Evolutionary conservation across 2,888 invertebrate genomes (phyloP), one percentile per base, ranked within the genome.

Genomic region (Hypena proboscidalis): DNA sequence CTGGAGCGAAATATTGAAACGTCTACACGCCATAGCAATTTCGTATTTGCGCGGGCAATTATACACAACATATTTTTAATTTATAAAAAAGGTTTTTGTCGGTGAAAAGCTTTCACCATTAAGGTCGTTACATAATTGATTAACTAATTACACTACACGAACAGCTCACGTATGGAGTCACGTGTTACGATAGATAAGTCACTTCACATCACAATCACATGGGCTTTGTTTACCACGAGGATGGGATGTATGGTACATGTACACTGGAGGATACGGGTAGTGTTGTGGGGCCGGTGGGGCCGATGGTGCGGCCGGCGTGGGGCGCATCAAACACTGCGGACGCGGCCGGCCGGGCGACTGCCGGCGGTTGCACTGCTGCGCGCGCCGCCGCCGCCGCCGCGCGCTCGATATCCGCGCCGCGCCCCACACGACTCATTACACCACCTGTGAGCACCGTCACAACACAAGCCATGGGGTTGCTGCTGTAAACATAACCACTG

Each of bases 391-490:
- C 77, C 69, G 70, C 75, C 72, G 69, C 66, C 70, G 60, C 65
- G 58, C 75, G 81, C 79, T 81, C 80, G 72, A 76, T 80, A 77
- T 56, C 70, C 65, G 67, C 76, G 73, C 74, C 87, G 84, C 89
- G 84, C 88, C 87, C 86, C 81, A 77, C 74, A 71, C 63, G 63
- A 63, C 73, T 78, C 74, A 72, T 69, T 80, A 81, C 81, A 80
- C 86, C 89, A 90, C 90, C 89, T 90, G 89, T 89, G 80, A 80
- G 84, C 83, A 80, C 82, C 76, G 84, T 83, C 89, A 86, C 78
- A 86, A 89, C 88, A 87, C 78, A 74, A 78, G 74, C 71, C 76
- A 80, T 79, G 76, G 79, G 76, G 77, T 73, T 71, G 32, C 27
- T 31, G 21, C 54, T 41, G 53, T 57, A 59, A 52, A 62, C 47